These are phyloP conservation scores for Lasioglossum calceatum DNA, from an alignment of 2,888 invertebrate genomes.

Conservation along the genomic window DNA sequence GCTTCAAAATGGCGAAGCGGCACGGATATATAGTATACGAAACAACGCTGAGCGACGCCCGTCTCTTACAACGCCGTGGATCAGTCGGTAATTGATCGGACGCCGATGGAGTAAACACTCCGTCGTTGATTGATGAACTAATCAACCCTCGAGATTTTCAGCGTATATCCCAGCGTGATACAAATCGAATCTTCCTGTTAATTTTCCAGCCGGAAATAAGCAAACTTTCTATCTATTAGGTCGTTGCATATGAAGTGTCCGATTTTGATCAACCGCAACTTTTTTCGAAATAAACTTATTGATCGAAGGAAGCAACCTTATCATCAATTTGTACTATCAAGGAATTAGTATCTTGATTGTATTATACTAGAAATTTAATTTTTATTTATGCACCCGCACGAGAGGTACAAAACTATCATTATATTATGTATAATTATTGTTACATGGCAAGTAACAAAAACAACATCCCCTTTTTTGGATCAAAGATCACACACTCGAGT, in stretches of 20 bases:
- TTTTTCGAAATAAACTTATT: too few species aligned
- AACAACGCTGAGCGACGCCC: slow-evolving; percentile 54
- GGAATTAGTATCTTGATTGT: too few species aligned
- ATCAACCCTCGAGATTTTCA: slow-evolving; percentile 74
- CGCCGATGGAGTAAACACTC: slow-evolving; percentile 80
- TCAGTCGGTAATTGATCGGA: slow-evolving; percentile 81
- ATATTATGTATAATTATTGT: too few species aligned
- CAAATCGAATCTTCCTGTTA: slow-evolving; percentile 45
- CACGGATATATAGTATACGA: slow-evolving; percentile 37
- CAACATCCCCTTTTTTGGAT: too few species aligned
- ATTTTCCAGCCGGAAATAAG: slow-evolving; percentile 13
- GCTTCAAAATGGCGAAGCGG: slow-evolving; percentile 74
- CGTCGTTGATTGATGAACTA: slow-evolving; percentile 82
- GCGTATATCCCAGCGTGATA: not conserved
- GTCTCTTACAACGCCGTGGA: slow-evolving; percentile 68
- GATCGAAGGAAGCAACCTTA: too few species aligned
- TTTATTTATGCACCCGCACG: too few species aligned
- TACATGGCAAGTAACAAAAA: too few species aligned
- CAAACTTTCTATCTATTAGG: not conserved
- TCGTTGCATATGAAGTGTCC: not conserved
- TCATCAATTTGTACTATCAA: too few species aligned
- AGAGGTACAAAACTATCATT: too few species aligned
- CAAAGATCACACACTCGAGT: too few species aligned
- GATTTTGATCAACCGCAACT: not conserved
- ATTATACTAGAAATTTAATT: too few species aligned